Evolutionary conservation across 2,797 vertebrate genomes (phyloP), one percentile per base, ranked within the genome.

Genomic region (Ficedula albicollis): DNA sequence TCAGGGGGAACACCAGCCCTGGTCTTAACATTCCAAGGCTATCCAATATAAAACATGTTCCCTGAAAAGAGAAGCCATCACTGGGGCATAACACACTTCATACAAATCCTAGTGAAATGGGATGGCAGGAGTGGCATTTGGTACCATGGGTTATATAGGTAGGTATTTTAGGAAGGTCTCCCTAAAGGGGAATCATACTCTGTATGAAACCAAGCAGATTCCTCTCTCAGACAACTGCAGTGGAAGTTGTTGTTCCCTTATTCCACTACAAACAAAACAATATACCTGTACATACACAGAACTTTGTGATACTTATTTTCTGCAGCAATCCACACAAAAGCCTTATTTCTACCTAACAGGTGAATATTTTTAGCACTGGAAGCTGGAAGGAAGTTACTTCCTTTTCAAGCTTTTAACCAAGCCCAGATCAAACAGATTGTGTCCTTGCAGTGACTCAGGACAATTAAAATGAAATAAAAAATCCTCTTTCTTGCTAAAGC

Each of bases 261-360:
- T 5, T 56, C 27, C 54, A 21, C 17, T 54, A 32, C 64, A 59
- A 93, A 75, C 49, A 52, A 14, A 76, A 23, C 63, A 43, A 13
- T 5, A 10, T 4, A 10, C 1, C 9, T 15, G 36, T 1, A 34
- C 7, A 4, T 5, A 43, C 3, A 2, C 9, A 46, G 21, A 12
- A 32, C 23, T 49, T 32, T 32, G 20, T 17, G 30, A 54, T 77
- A 54, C 82, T 36, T 5, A n/a, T 38, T 76, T 90, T 79, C 48
- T 46, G 17, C 8, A 84, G 39, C 73, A 75, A 66, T 36, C 46
- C 51, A 13, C 19, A 54, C 44, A 58, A 78, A 78, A 59, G 8
- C 66, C 51, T 59, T 12, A 23, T 23, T 73, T 68, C 16, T 34
- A 46, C 62, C n/a, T 56, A 54, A 79, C 38, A 56, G 6, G 0